Evolutionary conservation across 2,797 vertebrate species (phyloP).

Genomic region (Danio albolineatus): DNA sequence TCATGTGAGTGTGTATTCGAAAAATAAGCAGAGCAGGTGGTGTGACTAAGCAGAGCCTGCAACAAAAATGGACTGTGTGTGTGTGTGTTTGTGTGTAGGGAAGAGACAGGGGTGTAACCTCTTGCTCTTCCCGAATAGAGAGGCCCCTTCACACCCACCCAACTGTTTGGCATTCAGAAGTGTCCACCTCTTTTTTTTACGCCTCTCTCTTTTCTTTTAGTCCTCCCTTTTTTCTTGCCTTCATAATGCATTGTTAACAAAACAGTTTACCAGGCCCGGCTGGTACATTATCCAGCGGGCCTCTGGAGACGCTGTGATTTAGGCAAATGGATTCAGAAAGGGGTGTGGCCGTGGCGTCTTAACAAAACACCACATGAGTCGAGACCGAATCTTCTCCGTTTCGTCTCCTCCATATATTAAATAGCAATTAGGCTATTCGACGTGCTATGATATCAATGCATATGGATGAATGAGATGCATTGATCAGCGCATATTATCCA

Average conservation of each 20-base stretch:
- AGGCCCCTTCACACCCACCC: constrained; percentile 90
- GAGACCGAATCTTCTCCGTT: constrained; percentile 76
- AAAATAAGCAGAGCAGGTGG: constrained; percentile 98
- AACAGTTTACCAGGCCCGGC: constrained; percentile 93
- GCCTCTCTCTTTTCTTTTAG: constrained; percentile 68
- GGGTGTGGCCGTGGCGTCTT: constrained; percentile 71
- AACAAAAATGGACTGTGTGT: constrained; percentile 80
- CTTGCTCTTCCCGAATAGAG: constrained; percentile 87
- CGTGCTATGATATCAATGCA: constrained; percentile 73
- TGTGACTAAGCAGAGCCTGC: constrained; percentile 93
- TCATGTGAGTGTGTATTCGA: constrained; percentile 66
- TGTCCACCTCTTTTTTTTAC: constrained; percentile 39
- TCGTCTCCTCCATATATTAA: constrained; percentile 81
- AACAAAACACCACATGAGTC: constrained; percentile 83
- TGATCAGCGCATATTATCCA: constrained; percentile 68
- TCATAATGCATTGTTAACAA: constrained; percentile 96
- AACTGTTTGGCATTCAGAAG: constrained; percentile 95
- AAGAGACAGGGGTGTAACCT: constrained; percentile 73
- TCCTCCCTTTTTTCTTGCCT: constrained; percentile 75
- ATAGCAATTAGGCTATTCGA: constrained; percentile 77
- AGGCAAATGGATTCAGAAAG: constrained; percentile 81
- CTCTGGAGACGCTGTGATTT: constrained; percentile 81
- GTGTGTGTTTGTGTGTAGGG: constrained; percentile 47
- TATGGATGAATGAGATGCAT: constrained; percentile 78
- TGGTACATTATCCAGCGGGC: constrained; percentile 83